Percentiles rank a stretch among this genome's conserved stretches.
phyloP scores from a whole-genome alignment of 2,888 invertebrate species.

The Phengaris alcon region DNA sequence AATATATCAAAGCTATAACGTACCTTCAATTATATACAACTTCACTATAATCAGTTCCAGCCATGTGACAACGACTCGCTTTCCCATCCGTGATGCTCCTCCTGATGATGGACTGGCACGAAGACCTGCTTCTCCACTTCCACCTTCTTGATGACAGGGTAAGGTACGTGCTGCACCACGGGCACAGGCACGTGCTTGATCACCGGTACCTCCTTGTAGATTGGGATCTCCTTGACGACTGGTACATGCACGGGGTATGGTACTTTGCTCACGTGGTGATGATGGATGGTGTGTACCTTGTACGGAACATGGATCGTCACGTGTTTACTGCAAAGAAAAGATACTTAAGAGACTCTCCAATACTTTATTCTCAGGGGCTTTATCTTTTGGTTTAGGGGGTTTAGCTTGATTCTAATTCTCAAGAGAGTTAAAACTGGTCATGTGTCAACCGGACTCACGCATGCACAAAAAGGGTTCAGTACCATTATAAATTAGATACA shows the following conservation, averaged over 20 bases:
- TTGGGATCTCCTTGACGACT: slow-evolving; percentile 68
- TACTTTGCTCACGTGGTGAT: slow-evolving; percentile 72
- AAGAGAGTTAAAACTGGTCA: too few species aligned
- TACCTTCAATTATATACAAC: slow-evolving; percentile 54
- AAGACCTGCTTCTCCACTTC: slow-evolving; percentile 68
- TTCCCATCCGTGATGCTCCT: slow-evolving; percentile 64
- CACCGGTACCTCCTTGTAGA: slow-evolving; percentile 69
- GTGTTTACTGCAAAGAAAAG: slow-evolving; percentile 56
- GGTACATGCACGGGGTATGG: slow-evolving; percentile 66
- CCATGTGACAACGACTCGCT: slow-evolving; percentile 71
- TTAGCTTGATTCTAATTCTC: too few species aligned
- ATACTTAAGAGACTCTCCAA: neutral
- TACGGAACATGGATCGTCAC: slow-evolving; percentile 74
- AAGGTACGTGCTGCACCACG: slow-evolving; percentile 61
- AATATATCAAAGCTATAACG: neutral
- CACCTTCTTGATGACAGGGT: slow-evolving; percentile 64
- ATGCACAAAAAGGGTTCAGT: too few species aligned
- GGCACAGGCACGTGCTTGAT: slow-evolving; percentile 67
- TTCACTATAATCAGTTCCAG: slow-evolving; percentile 63
- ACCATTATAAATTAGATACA: too few species aligned
- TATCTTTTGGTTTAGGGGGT: too few species aligned
- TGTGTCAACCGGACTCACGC: too few species aligned
- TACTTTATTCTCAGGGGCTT: neutral
- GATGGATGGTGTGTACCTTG: slow-evolving; percentile 71
- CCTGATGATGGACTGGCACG: slow-evolving; percentile 58